Conservation (phyloP, 2,888 invertebrate species). For the Antitype chi region DNA sequence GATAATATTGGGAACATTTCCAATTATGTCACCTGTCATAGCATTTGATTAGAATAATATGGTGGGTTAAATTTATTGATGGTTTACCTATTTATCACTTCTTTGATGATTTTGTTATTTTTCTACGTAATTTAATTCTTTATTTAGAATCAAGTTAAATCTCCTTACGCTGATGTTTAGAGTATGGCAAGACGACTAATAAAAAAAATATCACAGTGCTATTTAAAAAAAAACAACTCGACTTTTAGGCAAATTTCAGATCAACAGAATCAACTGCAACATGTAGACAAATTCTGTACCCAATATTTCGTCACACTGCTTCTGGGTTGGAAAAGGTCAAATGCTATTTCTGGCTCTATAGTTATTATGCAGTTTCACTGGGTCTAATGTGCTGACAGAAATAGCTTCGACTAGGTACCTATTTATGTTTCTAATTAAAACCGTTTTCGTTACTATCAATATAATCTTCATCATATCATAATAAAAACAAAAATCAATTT, state of each 20-base stretch:
- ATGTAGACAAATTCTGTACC: background rate
- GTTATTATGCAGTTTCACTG: background rate
- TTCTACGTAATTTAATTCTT: background rate
- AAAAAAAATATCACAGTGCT: background rate
- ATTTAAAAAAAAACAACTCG: background rate
- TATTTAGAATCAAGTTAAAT: background rate
- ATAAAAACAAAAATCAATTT: background rate
- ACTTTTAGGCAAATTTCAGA: background rate
- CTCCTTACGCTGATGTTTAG: background rate
- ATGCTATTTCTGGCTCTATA: background rate
- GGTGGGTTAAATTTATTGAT: slow-evolving; percentile 2
- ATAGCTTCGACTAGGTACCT: background rate
- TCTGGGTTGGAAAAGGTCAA: background rate
- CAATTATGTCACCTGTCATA: slow-evolving; percentile 65
- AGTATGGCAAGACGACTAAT: background rate
- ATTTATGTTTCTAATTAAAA: background rate
- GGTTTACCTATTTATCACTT: background rate
- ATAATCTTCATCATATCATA: background rate
- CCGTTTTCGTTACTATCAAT: background rate
- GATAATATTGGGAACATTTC: slow-evolving; percentile 62
- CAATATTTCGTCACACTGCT: background rate
- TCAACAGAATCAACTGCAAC: background rate
- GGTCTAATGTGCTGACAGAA: background rate
- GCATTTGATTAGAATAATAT: slow-evolving; percentile 35
- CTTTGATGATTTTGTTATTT: background rate